A percentile compares a stretch with the other conserved stretches of the same genome.
phyloP scores from a whole-genome alignment of 1,140 invertebrate genomes.

The Archivesica marissinica region DNA sequence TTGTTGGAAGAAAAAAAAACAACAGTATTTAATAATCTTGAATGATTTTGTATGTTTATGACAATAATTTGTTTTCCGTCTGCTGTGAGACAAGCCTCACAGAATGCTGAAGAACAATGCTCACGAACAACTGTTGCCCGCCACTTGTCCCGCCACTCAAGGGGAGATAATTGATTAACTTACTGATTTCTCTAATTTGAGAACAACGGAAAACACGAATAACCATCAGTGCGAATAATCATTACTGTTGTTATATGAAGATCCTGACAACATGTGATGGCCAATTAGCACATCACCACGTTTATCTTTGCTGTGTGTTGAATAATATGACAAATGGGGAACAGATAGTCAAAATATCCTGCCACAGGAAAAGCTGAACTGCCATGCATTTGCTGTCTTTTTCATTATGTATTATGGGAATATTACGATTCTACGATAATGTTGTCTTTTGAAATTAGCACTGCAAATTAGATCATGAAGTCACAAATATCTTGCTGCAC shows the following conservation, averaged over 20 bases:
- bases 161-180: conserved; percentile 46
- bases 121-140: conserved; percentile 38
- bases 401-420: neutral
- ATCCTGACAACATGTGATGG: conserved; percentile 36
- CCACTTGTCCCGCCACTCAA: conserved; percentile 52
- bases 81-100: too few relatives aligned
- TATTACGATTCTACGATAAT: conserved; percentile 14
- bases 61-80: too few relatives aligned
- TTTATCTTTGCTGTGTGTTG: conserved; percentile 42
- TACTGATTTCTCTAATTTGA: conserved; percentile 61
- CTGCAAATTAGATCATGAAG: neutral
- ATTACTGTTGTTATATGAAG: conserved; percentile 42
- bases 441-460: neutral
- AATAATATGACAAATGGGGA: conserved; percentile 43
- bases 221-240: conserved; percentile 43
- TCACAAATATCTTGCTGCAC: too few relatives aligned
- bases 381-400: conserved; percentile 6
- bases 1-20: too few relatives aligned
- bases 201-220: conserved; percentile 56
- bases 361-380: neutral
- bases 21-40: too few relatives aligned
- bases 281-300: conserved; percentile 32
- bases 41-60: too few relatives aligned
- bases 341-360: conserved; percentile 26
- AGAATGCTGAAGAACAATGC: conserved; percentile 28